Conservation (phyloP, 2,113 vertebrate genomes). For the Electrona antarctica region DNA sequence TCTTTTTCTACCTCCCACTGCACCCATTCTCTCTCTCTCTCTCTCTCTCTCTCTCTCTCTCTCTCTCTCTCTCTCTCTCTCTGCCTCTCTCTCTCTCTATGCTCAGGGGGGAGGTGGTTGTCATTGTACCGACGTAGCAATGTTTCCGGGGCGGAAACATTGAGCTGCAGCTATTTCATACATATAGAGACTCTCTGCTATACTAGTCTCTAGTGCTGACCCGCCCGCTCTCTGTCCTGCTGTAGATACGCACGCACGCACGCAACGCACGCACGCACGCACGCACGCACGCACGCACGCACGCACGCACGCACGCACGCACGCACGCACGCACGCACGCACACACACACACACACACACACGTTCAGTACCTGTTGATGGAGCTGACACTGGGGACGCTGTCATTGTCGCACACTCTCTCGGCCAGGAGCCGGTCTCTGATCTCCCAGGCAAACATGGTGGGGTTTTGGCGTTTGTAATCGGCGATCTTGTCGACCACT, state of each 20-base stretch:
- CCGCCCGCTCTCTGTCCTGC: constrained; percentile 12
- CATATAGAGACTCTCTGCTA: constrained; percentile 76
- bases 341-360: constrained; percentile 5
- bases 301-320: background rate
- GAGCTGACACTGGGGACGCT: constrained; percentile 98
- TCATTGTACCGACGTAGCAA: constrained; percentile 79
- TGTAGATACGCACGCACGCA: background rate
- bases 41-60: constrained; percentile 53
- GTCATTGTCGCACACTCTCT: constrained; percentile 98
- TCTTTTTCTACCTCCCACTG: constrained; percentile 40
- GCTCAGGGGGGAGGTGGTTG: constrained; percentile 73
- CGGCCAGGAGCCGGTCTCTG: constrained; percentile 94
- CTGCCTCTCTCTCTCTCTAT: constrained; percentile 66
- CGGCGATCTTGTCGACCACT: constrained; percentile 99
- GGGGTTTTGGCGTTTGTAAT: constrained; percentile 99
- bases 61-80: constrained; percentile 54
- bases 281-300: constrained; percentile 4
- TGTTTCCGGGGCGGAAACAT: constrained; percentile 63
- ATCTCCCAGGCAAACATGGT: constrained; percentile 99
- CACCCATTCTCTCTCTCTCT: constrained; percentile 38
- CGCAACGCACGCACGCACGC: constrained; percentile 30
- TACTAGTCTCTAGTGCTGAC: constrained; percentile 42
- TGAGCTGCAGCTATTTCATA: constrained; percentile 80
- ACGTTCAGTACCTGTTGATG: constrained; percentile 91
- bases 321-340: constrained; percentile 19